Evolutionary conservation across 2,797 vertebrate species (phyloP).

Genomic region (Tokudaia muenninki): DNA sequence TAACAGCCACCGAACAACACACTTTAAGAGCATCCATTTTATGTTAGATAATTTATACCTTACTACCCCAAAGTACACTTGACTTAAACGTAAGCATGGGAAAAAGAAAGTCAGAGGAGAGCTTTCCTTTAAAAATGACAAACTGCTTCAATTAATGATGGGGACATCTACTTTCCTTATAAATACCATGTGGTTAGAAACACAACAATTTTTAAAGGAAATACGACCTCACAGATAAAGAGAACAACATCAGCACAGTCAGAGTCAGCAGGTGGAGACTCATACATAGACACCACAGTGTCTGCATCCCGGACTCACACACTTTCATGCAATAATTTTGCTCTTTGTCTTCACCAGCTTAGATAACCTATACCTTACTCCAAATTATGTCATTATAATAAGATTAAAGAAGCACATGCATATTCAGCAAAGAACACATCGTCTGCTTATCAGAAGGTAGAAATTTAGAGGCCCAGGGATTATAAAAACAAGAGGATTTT

Average conservation of each 20-base stretch:
- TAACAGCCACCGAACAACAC: not conserved
- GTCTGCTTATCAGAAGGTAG: slow-evolving; percentile 3
- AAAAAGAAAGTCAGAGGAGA: not conserved
- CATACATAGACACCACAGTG: not conserved
- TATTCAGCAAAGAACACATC: slow-evolving; percentile 16
- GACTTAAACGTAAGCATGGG: slow-evolving; percentile 39
- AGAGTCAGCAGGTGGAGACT: not conserved
- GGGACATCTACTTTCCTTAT: slow-evolving; percentile 5
- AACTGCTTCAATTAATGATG: not conserved
- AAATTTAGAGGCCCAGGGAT: not conserved
- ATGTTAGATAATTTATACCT: slow-evolving; percentile 1
- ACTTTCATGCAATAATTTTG: not conserved
- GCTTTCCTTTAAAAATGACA: slow-evolving; percentile 1
- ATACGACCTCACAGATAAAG: not conserved
- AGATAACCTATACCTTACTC: not conserved
- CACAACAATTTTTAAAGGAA: not conserved
- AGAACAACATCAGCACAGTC: not conserved
- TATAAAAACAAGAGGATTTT: slow-evolving; percentile 42
- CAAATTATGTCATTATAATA: not conserved
- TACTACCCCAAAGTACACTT: slow-evolving; percentile 1
- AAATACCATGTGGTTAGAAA: slow-evolving; percentile 4
- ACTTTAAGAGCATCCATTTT: slow-evolving; percentile 2
- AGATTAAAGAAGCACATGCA: slow-evolving; percentile 9
- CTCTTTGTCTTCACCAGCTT: not conserved
- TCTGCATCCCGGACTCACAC: not conserved